Conservation (phyloP, 1,140 invertebrate species). For the Phymastichus coffea region DNA sequence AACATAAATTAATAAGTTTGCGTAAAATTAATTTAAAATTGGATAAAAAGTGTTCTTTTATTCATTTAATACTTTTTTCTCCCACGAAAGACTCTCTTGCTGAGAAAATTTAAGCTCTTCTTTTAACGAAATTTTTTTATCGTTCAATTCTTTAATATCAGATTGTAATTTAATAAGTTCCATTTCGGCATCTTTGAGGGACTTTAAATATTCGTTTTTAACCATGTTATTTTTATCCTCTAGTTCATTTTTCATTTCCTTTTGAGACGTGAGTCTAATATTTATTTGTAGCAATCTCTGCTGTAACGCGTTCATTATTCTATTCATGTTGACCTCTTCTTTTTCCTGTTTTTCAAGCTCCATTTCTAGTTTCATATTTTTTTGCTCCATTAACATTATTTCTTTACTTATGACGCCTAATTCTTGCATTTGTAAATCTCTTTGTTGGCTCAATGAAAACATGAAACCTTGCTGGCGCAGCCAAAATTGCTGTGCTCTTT, state of each 20-base stretch:
- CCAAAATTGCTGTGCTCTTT: slow-evolving; percentile 71
- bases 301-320: slow-evolving; percentile 61
- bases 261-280: slow-evolving; percentile 61
- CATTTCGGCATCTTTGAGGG: slow-evolving; percentile 63
- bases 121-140: slow-evolving; percentile 65
- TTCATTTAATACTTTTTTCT: slow-evolving; percentile 64
- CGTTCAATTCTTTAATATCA: slow-evolving; percentile 65
- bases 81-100: slow-evolving; percentile 73
- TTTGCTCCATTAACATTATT: slow-evolving; percentile 73
- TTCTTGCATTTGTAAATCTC: slow-evolving; percentile 65
- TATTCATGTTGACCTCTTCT: slow-evolving; percentile 60
- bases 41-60: not conserved
- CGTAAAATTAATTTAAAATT: slow-evolving; percentile 4
- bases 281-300: slow-evolving; percentile 64
- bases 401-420: slow-evolving; percentile 71
- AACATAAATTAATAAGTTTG: slow-evolving; percentile 19
- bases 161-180: slow-evolving; percentile 65
- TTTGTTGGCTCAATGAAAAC: slow-evolving; percentile 65
- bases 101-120: slow-evolving; percentile 65
- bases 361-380: slow-evolving; percentile 67
- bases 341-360: slow-evolving; percentile 62
- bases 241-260: slow-evolving; percentile 61
- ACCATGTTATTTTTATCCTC: slow-evolving; percentile 62
- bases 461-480: slow-evolving; percentile 70
- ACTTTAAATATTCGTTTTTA: slow-evolving; percentile 59